Evolutionary conservation across 2,797 vertebrate species (phyloP).

Genomic region (Microchirus variegatus): DNA sequence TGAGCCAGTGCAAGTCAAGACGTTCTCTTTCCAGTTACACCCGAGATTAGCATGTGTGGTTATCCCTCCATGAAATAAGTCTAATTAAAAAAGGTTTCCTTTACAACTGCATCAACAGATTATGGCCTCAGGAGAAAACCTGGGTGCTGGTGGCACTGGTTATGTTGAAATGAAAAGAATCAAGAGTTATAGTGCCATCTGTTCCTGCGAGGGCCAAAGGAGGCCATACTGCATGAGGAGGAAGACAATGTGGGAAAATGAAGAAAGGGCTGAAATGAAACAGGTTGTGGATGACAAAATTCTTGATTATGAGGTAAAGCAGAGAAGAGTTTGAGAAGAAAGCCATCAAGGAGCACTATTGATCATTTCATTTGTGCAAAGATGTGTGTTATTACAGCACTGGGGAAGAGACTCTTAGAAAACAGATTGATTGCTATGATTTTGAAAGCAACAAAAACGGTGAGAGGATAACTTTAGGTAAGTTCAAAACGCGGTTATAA

Average conservation of each 20-base stretch:
- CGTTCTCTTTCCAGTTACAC: background rate
- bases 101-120: background rate
- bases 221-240: background rate
- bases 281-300: constrained; percentile 22
- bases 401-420: constrained; percentile 1
- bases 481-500: constrained; percentile 28
- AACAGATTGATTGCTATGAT: constrained; percentile 23
- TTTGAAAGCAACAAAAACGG: constrained; percentile 24
- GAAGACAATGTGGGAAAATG: background rate
- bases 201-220: background rate
- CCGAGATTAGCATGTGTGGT: background rate
- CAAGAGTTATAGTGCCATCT: background rate
- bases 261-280: constrained; percentile 14
- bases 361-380: constrained; percentile 25
- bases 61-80: background rate
- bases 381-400: background rate
- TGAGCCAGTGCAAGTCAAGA: background rate
- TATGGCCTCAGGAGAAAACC: background rate
- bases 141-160: background rate
- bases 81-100: background rate
- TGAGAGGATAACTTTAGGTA: constrained; percentile 6
- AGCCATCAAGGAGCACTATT: background rate
- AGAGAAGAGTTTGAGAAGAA: constrained; percentile 6
- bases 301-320: constrained; percentile 7
- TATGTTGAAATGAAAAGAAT: background rate